Conservation (phyloP, 2,888 invertebrate species). For the Ligdia adustata region DNA sequence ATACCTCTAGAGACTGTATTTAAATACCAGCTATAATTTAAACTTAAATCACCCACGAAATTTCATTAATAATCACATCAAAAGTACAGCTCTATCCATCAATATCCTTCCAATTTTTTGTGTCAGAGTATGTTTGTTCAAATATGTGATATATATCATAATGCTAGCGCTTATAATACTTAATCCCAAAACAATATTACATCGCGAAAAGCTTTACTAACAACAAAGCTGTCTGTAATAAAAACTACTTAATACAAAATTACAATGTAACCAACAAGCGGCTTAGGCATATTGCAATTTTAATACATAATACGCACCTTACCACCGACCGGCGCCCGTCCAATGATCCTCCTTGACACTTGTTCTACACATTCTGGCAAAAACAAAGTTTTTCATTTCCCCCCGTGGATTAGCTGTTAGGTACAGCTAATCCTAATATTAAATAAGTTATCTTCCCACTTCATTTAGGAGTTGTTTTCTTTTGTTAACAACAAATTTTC, state of each 20-base stretch:
- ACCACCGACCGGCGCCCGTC: slow-evolving; percentile 19
- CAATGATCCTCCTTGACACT: slow-evolving; percentile 27
- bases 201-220: too few relatives aligned
- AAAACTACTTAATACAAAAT: slow-evolving; percentile 18
- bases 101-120: too few relatives aligned
- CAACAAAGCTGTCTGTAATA: slow-evolving; percentile 10
- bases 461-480: slow-evolving; percentile 29
- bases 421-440: too few relatives aligned
- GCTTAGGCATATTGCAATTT: slow-evolving; percentile 26
- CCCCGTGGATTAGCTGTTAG: slow-evolving; percentile 33
- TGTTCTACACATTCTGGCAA: slow-evolving; percentile 30
- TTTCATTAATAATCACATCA: too few relatives aligned
- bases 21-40: too few relatives aligned
- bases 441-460: slow-evolving; percentile 37
- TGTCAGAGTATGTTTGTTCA: too few relatives aligned
- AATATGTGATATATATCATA: too few relatives aligned
- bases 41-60: too few relatives aligned
- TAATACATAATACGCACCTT: slow-evolving; percentile 24
- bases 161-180: too few relatives aligned
- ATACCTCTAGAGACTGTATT: too few relatives aligned
- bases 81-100: too few relatives aligned
- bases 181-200: too few relatives aligned
- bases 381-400: slow-evolving; percentile 41
- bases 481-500: slow-evolving; percentile 27
- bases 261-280: slow-evolving; percentile 9